phyloP scores from a whole-genome alignment of 2,797 vertebrate species.

The Phylloscopus collybita region DNA sequence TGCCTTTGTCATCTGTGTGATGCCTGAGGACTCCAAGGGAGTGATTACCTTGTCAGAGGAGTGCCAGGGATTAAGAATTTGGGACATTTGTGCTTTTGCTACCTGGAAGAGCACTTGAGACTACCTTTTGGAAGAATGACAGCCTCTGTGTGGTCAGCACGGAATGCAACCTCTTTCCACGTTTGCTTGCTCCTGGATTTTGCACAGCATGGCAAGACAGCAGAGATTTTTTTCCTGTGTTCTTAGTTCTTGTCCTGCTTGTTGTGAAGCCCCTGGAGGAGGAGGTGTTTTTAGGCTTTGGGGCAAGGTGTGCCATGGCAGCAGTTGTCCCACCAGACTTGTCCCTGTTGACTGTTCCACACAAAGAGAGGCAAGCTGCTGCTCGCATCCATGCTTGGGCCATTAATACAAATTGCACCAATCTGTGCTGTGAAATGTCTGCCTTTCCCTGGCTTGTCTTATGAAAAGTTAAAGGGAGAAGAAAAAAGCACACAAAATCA shows the following conservation, averaged over 20 bases:
- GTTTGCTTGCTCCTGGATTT: background rate
- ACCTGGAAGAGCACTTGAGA: background rate
- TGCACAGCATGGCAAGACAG: background rate
- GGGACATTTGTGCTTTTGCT: background rate
- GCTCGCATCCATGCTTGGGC: background rate
- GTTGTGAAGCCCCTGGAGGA: accelerated
- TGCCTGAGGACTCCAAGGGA: background rate
- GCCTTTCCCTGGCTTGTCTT: conserved; percentile 28
- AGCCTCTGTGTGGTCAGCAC: background rate
- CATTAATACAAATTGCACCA: conserved; percentile 9
- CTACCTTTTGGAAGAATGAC: background rate
- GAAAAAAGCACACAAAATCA: background rate
- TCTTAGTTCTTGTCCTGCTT: background rate
- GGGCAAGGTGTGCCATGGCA: background rate
- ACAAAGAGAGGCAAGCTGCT: background rate
- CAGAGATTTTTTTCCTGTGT: background rate
- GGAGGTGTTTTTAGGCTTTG: background rate
- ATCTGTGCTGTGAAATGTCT: conserved; percentile 47
- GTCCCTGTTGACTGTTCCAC: background rate
- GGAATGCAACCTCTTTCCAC: background rate
- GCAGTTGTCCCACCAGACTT: background rate
- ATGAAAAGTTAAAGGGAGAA: background rate
- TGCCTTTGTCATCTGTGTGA: background rate
- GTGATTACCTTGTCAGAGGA: background rate
- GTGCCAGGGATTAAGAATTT: background rate